These are phyloP conservation scores for Phylloscopus trochilus DNA, from an alignment of 2,113 vertebrate species.

Conservation along the genomic window DNA sequence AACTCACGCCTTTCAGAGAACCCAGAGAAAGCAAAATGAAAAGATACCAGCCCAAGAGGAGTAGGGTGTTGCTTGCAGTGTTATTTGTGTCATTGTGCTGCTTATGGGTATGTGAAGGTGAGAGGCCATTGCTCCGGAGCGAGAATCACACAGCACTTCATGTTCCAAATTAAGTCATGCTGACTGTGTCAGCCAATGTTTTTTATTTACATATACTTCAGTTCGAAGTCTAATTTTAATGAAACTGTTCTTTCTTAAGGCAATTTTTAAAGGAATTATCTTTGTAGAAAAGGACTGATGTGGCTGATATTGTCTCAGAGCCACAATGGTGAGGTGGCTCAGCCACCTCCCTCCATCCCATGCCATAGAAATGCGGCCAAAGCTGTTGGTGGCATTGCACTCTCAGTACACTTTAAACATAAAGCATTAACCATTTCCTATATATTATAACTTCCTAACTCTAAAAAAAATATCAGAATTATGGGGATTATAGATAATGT, in stretches of 20 bases:
- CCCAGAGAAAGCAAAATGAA: neutral
- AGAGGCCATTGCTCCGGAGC: slow-evolving; percentile 13
- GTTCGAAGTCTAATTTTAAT: slow-evolving; percentile 17
- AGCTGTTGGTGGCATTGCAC: neutral
- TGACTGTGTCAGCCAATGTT: slow-evolving; percentile 40
- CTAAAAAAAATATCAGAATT: neutral
- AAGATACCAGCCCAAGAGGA: neutral
- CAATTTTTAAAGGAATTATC: neutral
- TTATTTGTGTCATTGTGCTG: neutral
- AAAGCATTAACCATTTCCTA: slow-evolving; percentile 16
- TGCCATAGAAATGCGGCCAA: neutral
- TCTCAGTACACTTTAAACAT: neutral
- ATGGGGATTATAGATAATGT: neutral
- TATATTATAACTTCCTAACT: neutral
- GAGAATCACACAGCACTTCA: neutral
- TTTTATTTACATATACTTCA: slow-evolving; percentile 39
- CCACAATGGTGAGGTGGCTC: neutral
- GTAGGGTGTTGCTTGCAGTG: neutral
- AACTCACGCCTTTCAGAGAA: neutral
- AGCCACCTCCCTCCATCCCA: neutral
- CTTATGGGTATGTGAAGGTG: neutral
- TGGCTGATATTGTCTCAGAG: neutral
- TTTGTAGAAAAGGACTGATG: neutral
- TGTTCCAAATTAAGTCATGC: slow-evolving; percentile 33
- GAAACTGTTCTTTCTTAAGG: neutral